phyloP scores from a whole-genome alignment of 2,888 invertebrate species.

The Scrobipalpa costella region DNA sequence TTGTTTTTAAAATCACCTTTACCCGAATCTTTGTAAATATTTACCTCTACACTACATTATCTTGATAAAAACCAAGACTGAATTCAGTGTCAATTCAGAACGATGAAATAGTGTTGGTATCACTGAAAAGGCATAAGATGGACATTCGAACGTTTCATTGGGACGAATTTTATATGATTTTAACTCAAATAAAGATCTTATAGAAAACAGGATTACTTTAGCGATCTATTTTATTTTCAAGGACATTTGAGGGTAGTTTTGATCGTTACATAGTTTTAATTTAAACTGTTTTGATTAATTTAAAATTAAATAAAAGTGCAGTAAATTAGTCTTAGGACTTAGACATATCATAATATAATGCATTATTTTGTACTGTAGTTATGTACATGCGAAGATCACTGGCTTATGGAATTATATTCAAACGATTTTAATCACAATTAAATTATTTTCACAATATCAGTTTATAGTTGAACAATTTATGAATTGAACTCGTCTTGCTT shows the following conservation, averaged over 20 bases:
- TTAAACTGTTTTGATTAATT: neutral
- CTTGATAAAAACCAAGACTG: conserved; percentile 73
- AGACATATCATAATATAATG: conserved; percentile 36
- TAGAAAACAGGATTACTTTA: neutral
- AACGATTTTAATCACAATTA: neutral
- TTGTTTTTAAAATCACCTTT: neutral
- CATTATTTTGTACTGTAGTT: conserved; percentile 9
- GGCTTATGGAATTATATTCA: neutral
- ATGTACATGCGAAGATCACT: neutral
- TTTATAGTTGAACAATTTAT: too few relatives aligned
- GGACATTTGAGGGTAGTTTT: neutral
- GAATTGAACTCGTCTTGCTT: too few relatives aligned
- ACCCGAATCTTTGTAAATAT: conserved; percentile 59
- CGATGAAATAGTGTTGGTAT: conserved; percentile 24
- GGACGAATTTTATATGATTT: neutral
- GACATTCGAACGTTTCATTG: neutral
- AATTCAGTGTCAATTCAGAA: conserved; percentile 80
- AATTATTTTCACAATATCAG: neutral
- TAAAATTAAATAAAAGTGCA: conserved; percentile 34
- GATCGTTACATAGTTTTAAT: neutral
- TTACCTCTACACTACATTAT: conserved; percentile 66
- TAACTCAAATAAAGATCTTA: neutral
- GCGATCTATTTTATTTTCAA: neutral
- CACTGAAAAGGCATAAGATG: neutral
- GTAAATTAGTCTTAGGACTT: conserved; percentile 33